These are phyloP conservation scores for Cylloceria caligata DNA, from an alignment of 2,888 invertebrate species.

Conservation along the genomic window DNA sequence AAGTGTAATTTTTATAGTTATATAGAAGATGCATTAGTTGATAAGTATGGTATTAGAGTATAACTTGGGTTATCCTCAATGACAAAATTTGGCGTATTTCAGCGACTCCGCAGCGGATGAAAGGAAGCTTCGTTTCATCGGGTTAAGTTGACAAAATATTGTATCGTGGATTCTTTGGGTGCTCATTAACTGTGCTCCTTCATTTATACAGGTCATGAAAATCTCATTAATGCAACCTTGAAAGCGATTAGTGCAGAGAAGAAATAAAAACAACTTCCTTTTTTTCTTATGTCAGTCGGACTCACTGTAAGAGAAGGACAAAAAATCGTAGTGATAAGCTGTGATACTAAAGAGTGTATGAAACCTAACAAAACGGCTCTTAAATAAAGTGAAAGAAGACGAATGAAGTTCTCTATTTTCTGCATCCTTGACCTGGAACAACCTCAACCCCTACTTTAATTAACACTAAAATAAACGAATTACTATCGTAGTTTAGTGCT, in stretches of 20 bases:
- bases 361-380: slow-evolving; percentile 73
- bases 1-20: slow-evolving; percentile 24
- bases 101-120: background rate
- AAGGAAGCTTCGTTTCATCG: background rate
- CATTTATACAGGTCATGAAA: slow-evolving; percentile 55
- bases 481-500: background rate
- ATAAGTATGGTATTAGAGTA: slow-evolving; percentile 10
- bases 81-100: slow-evolving; percentile 7
- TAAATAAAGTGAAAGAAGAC: slow-evolving; percentile 70
- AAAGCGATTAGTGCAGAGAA: background rate
- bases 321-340: slow-evolving; percentile 79
- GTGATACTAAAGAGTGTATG: slow-evolving; percentile 80
- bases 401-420: slow-evolving; percentile 10
- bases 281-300: slow-evolving; percentile 48
- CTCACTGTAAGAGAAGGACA: slow-evolving; percentile 46
- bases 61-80: background rate
- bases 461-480: background rate
- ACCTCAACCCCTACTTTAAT: background rate
- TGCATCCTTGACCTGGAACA: background rate
- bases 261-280: slow-evolving; percentile 23
- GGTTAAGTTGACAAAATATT: slow-evolving; percentile 22
- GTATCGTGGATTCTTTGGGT: slow-evolving; percentile 25
- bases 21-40: slow-evolving; percentile 16
- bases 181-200: slow-evolving; percentile 45
- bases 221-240: slow-evolving; percentile 11